Conservation (phyloP, 1,140 invertebrate genomes). For the Lutraria rhynchaena region DNA sequence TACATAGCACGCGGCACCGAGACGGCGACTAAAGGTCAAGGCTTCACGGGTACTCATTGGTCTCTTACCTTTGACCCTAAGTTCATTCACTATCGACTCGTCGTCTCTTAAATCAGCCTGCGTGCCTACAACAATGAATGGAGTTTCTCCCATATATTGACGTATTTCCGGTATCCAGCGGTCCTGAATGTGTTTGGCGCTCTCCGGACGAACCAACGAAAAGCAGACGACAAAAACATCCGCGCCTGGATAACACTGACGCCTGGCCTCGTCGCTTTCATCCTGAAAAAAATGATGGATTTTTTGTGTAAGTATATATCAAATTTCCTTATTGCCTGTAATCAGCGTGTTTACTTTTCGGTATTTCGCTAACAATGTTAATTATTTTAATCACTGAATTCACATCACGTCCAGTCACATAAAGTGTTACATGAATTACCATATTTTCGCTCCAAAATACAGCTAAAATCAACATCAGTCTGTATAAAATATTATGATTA, state of each 20-base stretch:
- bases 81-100: constrained; percentile 57
- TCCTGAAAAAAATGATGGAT: constrained; percentile 52
- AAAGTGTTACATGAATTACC: no score
- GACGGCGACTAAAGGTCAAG: constrained; percentile 24
- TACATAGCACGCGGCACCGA: constrained; percentile 68
- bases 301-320: background rate
- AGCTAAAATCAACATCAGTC: no score
- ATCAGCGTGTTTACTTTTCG: no score
- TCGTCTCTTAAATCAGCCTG: constrained; percentile 71
- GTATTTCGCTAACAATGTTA: no score
- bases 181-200: constrained; percentile 66
- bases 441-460: no score
- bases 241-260: constrained; percentile 60
- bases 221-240: constrained; percentile 77
- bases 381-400: no score
- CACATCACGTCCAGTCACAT: no score
- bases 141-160: constrained; percentile 60
- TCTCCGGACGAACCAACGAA: constrained; percentile 69
- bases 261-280: constrained; percentile 55
- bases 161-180: constrained; percentile 75
- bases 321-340: background rate
- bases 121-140: constrained; percentile 73
- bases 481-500: no score
- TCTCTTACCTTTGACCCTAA: constrained; percentile 50
- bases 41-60: constrained; percentile 61